Base-by-base conservation (phyloP, 2,888 invertebrate genomes). In the Suillia variegata region DNA sequence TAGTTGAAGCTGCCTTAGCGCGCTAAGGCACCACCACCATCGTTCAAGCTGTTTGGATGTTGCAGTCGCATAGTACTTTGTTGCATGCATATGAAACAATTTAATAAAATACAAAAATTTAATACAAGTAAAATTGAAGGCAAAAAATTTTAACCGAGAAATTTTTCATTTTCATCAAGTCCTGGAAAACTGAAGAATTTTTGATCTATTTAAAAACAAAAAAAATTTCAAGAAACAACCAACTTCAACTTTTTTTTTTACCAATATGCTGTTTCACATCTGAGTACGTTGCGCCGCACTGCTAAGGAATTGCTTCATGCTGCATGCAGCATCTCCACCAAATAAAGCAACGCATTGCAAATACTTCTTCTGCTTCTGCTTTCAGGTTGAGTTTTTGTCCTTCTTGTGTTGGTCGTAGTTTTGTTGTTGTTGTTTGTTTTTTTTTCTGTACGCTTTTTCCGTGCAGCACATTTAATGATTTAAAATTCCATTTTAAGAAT, bases 401-500 rank as follows among this genome's bases (percentile, higher is more conserved):
- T 51, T 31, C 33, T 59, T 18, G 50, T 54, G 22, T 47, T 20
- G 21, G 18, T 42, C 21, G 24, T 15, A 3, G 10, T 54, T 42
- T 50, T 31, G 24, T 34, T 45, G 20, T 18, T 26, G 49, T 21
- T 22, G 20, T 47, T 50, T 18, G 48, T 59, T 50, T 17, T 38
- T n/a, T 22, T n/a, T n/a, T n/a, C 20, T 17, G 6, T 31, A n/a
- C n/a, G n/a, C n/a, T n/a, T n/a, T n/a, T 38, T 17, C 31, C 17
- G 42, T 26, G 47, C 13, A 66, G 61, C 65, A 64, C 68, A 70
- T 67, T 69, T 77, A 77, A 77, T 77, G 75, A 77, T 82, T 82
- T 81, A 80, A 82, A 82, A 82, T 82, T 82, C 81, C 81, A 81
- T 82, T 82, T 82, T 80, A 80, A 82, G 80, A 81, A 82, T 82